These are phyloP conservation scores for Epinotia brunnichana DNA, from an alignment of 2,888 invertebrate species.

Conservation along the genomic window DNA sequence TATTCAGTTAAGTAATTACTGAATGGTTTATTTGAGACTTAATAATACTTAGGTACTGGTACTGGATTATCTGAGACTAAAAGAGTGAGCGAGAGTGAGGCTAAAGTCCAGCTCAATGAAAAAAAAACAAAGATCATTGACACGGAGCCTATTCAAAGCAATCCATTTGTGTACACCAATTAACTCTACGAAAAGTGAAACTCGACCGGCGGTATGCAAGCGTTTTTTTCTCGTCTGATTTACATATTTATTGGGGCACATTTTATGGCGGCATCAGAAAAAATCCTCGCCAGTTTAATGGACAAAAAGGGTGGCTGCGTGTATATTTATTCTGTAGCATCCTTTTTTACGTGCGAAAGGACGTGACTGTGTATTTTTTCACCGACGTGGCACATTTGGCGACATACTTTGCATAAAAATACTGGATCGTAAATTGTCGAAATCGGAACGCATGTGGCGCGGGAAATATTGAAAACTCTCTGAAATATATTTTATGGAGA, in stretches of 20 bases:
- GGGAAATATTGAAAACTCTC: slow-evolving; percentile 72
- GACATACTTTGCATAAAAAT: slow-evolving; percentile 83
- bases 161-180: slow-evolving; percentile 73
- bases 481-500: slow-evolving; percentile 73
- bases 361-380: slow-evolving; percentile 78
- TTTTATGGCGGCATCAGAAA: slow-evolving; percentile 80
- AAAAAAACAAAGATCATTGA: slow-evolving; percentile 29
- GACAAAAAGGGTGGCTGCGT: slow-evolving; percentile 82
- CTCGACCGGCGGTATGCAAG: slow-evolving; percentile 62
- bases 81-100: not conserved
- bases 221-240: slow-evolving; percentile 76
- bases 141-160: slow-evolving; percentile 51
- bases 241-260: slow-evolving; percentile 84
- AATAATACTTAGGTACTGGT: no score
- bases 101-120: not conserved
- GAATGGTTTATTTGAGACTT: no score
- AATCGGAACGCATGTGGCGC: slow-evolving; percentile 74
- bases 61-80: no score
- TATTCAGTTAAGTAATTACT: no score
- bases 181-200: slow-evolving; percentile 79
- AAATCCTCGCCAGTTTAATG: slow-evolving; percentile 80
- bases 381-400: slow-evolving; percentile 79
- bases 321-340: slow-evolving; percentile 84
- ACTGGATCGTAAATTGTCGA: slow-evolving; percentile 79
- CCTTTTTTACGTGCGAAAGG: slow-evolving; percentile 82